Evolutionary conservation across 1,140 invertebrate species (phyloP).

Genomic region (Meteorus sp.): DNA sequence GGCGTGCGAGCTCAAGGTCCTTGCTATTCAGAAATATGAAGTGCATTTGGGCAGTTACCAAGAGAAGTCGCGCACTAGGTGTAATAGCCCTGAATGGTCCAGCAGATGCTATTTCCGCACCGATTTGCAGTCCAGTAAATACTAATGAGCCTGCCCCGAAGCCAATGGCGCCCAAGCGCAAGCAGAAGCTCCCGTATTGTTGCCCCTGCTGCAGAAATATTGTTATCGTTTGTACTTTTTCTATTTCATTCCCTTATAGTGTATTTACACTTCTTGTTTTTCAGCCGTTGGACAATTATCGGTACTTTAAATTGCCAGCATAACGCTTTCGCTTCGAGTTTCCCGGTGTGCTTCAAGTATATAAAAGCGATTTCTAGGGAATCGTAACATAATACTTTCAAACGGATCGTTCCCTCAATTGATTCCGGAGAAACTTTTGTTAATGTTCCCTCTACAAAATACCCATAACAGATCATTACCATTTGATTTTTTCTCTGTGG

Average conservation of each 20-base stretch:
- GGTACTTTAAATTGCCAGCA: slow-evolving; percentile 13
- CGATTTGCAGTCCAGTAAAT: slow-evolving; percentile 69
- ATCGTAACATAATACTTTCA: background rate
- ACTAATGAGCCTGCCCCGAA: slow-evolving; percentile 70
- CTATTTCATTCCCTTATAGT: slow-evolving; percentile 35
- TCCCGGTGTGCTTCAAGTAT: slow-evolving; percentile 2
- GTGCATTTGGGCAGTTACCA: slow-evolving; percentile 69
- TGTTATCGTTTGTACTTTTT: slow-evolving; percentile 33
- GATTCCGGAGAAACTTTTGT: slow-evolving; percentile 2
- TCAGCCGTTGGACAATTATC: slow-evolving; percentile 34
- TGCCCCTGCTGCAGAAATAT: slow-evolving; percentile 55
- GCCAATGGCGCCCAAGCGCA: slow-evolving; percentile 79
- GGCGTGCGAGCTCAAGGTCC: slow-evolving; percentile 65
- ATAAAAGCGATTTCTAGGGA: background rate
- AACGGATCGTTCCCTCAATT: background rate
- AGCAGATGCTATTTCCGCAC: slow-evolving; percentile 60
- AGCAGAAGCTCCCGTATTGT: slow-evolving; percentile 77
- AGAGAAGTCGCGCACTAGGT: slow-evolving; percentile 61
- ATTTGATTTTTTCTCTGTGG: too few relatives aligned
- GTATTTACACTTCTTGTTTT: slow-evolving; percentile 48
- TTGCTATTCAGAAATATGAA: slow-evolving; percentile 69
- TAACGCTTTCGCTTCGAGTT: slow-evolving; percentile 21
- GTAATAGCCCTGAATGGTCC: slow-evolving; percentile 61
- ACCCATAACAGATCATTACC: too few relatives aligned
- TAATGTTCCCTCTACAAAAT: too few relatives aligned